Conservation (phyloP, 92 coral and sea anemone genomes). For the Isaurus tuberculatus region DNA sequence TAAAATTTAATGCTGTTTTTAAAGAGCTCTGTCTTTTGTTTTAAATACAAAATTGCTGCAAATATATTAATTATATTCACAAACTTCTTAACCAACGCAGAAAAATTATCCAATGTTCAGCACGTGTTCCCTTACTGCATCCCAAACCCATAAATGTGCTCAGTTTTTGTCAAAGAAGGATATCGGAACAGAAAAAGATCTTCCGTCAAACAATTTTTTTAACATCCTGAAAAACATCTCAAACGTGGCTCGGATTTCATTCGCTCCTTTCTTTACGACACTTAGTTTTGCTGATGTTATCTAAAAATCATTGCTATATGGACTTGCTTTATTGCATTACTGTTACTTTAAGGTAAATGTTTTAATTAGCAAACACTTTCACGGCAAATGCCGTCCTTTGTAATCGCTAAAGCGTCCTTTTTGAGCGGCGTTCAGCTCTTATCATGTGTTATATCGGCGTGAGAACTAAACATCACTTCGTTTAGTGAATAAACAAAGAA, state of each 20-base stretch:
- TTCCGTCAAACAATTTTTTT: not conserved
- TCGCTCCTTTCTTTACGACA: not conserved
- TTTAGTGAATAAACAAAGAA: constrained; percentile 12
- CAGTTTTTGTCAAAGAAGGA: too few relatives aligned
- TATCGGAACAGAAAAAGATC: not conserved
- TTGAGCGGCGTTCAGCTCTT: not conserved
- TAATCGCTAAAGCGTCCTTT: constrained; percentile 28
- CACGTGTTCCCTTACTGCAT: too few relatives aligned
- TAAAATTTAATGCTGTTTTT: too few relatives aligned
- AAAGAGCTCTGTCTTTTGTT: too few relatives aligned
- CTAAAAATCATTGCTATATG: not conserved
- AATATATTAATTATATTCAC: too few relatives aligned
- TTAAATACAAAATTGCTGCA: too few relatives aligned
- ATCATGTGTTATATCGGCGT: constrained; percentile 18
- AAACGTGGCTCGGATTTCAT: not conserved
- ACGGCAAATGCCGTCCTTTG: not conserved
- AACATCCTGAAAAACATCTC: not conserved
- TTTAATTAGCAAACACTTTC: not conserved
- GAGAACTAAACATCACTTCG: constrained; percentile 30
- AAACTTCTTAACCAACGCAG: too few relatives aligned
- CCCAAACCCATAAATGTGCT: too few relatives aligned
- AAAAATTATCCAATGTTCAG: too few relatives aligned
- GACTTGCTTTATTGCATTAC: not conserved
- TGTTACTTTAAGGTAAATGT: not conserved
- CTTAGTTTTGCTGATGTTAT: not conserved